Conservation (phyloP, 2,797 vertebrate genomes). For the Staurois parvus region DNA sequence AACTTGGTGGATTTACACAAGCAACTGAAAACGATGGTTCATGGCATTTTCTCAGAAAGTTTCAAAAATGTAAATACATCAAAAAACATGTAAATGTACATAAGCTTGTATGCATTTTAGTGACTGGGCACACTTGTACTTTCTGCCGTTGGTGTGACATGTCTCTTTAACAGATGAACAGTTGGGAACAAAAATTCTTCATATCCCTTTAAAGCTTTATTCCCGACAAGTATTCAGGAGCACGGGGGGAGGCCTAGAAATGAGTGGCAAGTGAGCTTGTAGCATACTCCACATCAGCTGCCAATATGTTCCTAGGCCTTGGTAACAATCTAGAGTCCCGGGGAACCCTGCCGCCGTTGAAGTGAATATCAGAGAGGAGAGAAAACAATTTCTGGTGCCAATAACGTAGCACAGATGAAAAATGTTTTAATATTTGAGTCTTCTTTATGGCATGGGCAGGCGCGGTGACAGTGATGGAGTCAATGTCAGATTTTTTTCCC, state of each 20-base stretch:
- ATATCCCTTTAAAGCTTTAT: background rate
- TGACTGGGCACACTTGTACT: too few species aligned
- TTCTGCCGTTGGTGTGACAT: too few species aligned
- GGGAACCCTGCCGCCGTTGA: constrained; percentile 92
- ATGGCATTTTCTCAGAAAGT: too few species aligned
- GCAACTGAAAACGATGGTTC: too few species aligned
- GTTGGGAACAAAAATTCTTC: too few species aligned
- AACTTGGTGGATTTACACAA: too few species aligned
- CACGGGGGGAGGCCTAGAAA: constrained; percentile 69
- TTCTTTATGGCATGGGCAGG: constrained; percentile 98
- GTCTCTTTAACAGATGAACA: too few species aligned
- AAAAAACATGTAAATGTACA: too few species aligned
- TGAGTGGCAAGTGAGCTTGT: constrained; percentile 96
- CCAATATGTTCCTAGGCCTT: constrained; percentile 97
- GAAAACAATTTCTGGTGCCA: constrained; percentile 99
- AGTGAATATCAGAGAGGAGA: constrained; percentile 96
- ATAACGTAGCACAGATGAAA: constrained; percentile 99
- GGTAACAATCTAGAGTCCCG: constrained; percentile 95
- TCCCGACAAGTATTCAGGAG: constrained; percentile 68
- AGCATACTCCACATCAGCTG: constrained; percentile 92
- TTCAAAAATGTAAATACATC: too few species aligned
- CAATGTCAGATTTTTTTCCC: constrained; percentile 96
- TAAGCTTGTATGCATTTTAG: too few species aligned
- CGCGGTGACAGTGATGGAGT: constrained; percentile 99
- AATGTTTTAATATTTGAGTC: constrained; percentile 99